Evolutionary conservation across 2,888 invertebrate species (phyloP).

Genomic region (Eupithecia dodoneata): DNA sequence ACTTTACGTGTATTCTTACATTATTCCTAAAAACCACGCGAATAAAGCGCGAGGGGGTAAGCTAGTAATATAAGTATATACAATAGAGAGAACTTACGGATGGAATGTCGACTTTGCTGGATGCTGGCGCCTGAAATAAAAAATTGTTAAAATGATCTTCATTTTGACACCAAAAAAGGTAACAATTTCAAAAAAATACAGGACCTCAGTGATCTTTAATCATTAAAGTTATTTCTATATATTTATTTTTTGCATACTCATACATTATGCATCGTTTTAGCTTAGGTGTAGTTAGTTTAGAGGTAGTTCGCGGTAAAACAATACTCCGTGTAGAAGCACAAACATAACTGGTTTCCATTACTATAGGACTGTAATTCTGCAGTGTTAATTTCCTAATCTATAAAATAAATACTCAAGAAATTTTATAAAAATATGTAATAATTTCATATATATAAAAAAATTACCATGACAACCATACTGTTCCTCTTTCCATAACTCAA

Average conservation of each 20-base stretch:
- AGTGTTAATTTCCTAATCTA: neutral
- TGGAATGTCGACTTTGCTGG: conserved; percentile 47
- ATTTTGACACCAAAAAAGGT: neutral
- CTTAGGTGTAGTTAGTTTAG: too few species aligned
- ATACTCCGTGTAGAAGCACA: neutral
- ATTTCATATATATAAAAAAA: too few species aligned
- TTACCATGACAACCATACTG: conserved; percentile 1
- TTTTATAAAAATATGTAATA: neutral
- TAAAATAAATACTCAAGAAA: neutral
- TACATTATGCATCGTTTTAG: too few species aligned
- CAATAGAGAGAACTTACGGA: conserved; percentile 47
- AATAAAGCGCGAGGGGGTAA: too few species aligned
- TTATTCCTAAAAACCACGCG: too few species aligned
- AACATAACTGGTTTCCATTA: neutral
- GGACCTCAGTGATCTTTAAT: neutral
- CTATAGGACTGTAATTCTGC: neutral
- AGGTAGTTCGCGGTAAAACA: neutral
- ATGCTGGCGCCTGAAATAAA: conserved; percentile 36
- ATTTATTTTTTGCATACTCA: too few species aligned
- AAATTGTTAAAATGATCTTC: neutral
- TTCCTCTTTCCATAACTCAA: conserved; percentile 5
- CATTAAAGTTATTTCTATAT: neutral
- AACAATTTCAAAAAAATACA: neutral
- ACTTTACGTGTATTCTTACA: too few species aligned
- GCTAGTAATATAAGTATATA: too few species aligned